Base-by-base conservation (phyloP, 2,797 vertebrate genomes). In the Crocidura indochinensis region DNA sequence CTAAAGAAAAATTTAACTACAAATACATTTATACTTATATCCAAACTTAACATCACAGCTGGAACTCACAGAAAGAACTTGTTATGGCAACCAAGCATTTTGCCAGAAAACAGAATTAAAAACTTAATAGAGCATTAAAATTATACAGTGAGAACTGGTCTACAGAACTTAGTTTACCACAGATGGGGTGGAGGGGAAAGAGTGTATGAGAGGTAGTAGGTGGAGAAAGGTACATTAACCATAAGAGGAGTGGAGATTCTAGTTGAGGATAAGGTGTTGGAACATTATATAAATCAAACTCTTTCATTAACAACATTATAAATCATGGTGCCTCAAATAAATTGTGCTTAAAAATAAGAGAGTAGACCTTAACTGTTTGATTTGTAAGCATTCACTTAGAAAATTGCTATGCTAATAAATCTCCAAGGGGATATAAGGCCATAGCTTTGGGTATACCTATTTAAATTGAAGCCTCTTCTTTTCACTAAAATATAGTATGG, bases 61-160 rank as follows among this genome's bases (percentile, higher is more conserved):
- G 56, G 56, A 60, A 60, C 11, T 71, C 91, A 79, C 60, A 62
- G 27, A 65, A 56, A 8, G 20, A 88, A 17, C 3, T 72, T 38
- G 51, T 26, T 31, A 47, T 85, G 73, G 80, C 11, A 79, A 79
- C 8, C 51, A 73, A 10, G 6, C 1, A 65, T 84, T 75, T 88
- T 77, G 86, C 24, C 19, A 78, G 8, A 73, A 86, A 53, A 20
- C 4, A 80, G n/a, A 84, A 93, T 71, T 46, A 86, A 65, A 90
- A 87, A 2, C 10, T 5, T 83, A 78, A 67, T 76, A 69, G 80
- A 15, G 8, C 0, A 79, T 24, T 31, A 62, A 6, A 0, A 75
- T n/a, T 8, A 68, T 26, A 46, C 10, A 44, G 9, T 31, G 56
- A 60, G 17, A 60, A 22, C 15, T 60, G 19, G 56, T 60, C 56